These are phyloP conservation scores for Eilema depressum DNA, from an alignment of 2,888 invertebrate genomes.

Conservation along the genomic window DNA sequence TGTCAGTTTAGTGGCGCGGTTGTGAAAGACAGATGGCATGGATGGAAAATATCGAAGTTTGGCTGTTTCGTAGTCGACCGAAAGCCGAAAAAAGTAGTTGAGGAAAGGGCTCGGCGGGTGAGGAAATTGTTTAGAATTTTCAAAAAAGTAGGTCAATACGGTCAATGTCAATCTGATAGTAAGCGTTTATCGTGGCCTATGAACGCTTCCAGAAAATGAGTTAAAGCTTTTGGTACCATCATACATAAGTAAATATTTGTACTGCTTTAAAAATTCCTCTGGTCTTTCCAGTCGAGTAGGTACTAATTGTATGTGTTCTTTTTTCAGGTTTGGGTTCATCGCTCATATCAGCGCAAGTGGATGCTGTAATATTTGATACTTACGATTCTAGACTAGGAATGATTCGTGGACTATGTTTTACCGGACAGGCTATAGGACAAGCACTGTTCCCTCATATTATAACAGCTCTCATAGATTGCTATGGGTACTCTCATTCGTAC, in stretches of 20 bases:
- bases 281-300: too few relatives aligned
- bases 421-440: conserved; percentile 81
- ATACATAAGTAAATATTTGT: background rate
- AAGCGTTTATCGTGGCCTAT: background rate
- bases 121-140: background rate
- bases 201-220: background rate
- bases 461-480: conserved; percentile 71
- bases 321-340: conserved; percentile 81
- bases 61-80: too few relatives aligned
- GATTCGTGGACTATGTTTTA: conserved; percentile 73
- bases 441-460: conserved; percentile 80
- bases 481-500: conserved; percentile 72
- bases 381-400: conserved; percentile 76
- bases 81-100: too few relatives aligned
- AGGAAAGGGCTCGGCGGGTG: too few relatives aligned
- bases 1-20: too few relatives aligned
- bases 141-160: background rate
- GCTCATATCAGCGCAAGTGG: conserved; percentile 80
- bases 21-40: too few relatives aligned
- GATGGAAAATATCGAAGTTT: too few relatives aligned
- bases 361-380: conserved; percentile 80
- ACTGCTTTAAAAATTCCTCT: background rate
- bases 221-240: background rate
- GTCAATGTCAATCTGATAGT: background rate
- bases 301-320: background rate